Evolutionary conservation across 2,113 vertebrate genomes (phyloP), one percentile per base, ranked within the genome.

Genomic region (Oreocharis arfaki): DNA sequence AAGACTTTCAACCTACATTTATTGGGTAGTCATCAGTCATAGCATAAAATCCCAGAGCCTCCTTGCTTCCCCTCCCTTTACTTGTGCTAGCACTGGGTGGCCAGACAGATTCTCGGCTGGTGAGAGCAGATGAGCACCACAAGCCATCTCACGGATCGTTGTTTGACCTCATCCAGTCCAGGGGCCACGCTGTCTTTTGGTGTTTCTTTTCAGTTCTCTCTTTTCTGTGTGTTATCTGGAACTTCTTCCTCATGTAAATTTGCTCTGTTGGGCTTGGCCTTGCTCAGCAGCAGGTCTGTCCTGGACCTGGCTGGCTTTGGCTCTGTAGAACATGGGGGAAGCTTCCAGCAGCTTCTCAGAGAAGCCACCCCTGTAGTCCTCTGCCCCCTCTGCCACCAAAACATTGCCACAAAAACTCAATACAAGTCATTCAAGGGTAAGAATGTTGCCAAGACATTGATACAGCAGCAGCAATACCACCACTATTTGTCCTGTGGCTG

Each of bases 281-380:
- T 55, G 28, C 10, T 18, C 50, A 70, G 56, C 10, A 11, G 47
- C 6, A 7, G 41, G 8, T 44, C 11, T 4, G 0, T 28, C 39
- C 5, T 35, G 18, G 41, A 14, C 23, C 4, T 1, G 0, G 19
- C 22, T 70, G 30, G 7, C 0, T 0, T 1, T 57, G 44, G 50
- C 8, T 69, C 16, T 64, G 4, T 39, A 1, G 6, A 53, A 46
- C 24, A 14, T 2, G 9, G 27, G 21, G 22, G 7, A 65, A 88
- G 28, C 13, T 57, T n/a, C 50, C 23, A 39, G 16, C 11, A 56
- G 8, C 37, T 41, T 27, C 46, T 76, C 32, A 30, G 12, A 42
- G 50, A 41, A 64, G 26, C 13, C 32, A 26, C 18, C 9, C 5
- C 7, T 53, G 27, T 27, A 37, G 13, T 14, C 9, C 5, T 5